These are phyloP conservation scores for Thumatha senex DNA, from an alignment of 2,888 invertebrate genomes.

Conservation along the genomic window DNA sequence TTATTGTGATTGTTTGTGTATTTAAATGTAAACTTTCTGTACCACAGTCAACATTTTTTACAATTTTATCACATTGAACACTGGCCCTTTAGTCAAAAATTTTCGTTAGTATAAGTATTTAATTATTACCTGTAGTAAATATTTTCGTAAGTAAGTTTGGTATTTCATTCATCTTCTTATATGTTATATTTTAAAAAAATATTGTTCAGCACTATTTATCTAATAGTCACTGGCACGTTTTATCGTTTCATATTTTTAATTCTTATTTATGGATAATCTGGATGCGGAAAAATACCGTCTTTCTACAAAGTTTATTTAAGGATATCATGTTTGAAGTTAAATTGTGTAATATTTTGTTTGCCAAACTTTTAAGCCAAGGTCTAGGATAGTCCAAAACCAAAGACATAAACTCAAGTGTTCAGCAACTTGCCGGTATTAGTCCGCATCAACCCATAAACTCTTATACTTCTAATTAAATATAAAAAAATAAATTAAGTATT, in stretches of 20 bases:
- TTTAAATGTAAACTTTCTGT: constrained; percentile 39
- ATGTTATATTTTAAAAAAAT: constrained; percentile 40
- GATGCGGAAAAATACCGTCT: constrained; percentile 30
- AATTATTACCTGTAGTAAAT: constrained; percentile 46
- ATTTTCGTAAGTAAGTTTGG: constrained; percentile 56
- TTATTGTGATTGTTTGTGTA: constrained; percentile 57
- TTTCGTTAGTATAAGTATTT: constrained; percentile 79
- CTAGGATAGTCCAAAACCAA: background rate
- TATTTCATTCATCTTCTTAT: constrained; percentile 44
- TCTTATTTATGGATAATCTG: constrained; percentile 28
- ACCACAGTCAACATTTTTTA: constrained; percentile 35
- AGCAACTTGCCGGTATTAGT: constrained; percentile 23
- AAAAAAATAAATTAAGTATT: constrained; percentile 41
- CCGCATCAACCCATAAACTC: constrained; percentile 19
- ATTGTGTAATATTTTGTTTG: background rate
- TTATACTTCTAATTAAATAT: constrained; percentile 32
- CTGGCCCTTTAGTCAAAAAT: constrained; percentile 75
- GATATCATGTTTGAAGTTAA: background rate
- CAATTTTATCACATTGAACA: constrained; percentile 70
- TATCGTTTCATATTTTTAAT: constrained; percentile 40
- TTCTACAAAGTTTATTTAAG: background rate
- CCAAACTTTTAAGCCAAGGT: background rate
- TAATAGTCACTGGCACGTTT: constrained; percentile 55
- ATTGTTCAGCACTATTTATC: constrained; percentile 43
- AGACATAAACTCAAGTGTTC: background rate